phyloP scores from a whole-genome alignment of 2,888 invertebrate species.

The Epistrophe eligans region DNA sequence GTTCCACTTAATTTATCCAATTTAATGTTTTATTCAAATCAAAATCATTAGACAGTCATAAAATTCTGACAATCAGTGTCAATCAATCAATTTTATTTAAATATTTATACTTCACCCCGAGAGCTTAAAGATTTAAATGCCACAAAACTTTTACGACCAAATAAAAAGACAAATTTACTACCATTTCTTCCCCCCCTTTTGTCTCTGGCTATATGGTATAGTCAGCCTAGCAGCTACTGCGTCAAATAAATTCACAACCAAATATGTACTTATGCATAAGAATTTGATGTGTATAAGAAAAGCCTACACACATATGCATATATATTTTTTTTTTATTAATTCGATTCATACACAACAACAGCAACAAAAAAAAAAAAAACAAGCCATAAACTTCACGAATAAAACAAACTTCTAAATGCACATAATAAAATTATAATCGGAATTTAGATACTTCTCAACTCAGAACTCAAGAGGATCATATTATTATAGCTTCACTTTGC shows the following conservation, averaged over 20 bases:
- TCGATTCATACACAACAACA: background rate
- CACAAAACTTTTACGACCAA: conserved; percentile 69
- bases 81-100: conserved; percentile 72
- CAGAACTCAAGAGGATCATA: conserved; percentile 9
- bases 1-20: conserved; percentile 55
- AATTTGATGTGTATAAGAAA: conserved; percentile 22
- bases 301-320: conserved; percentile 11
- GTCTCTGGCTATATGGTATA: background rate
- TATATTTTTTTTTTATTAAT: conserved; percentile 5
- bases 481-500: background rate
- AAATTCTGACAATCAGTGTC: conserved; percentile 73
- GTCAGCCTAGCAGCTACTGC: conserved; percentile 54
- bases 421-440: conserved; percentile 27
- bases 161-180: conserved; percentile 73
- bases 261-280: too few relatives aligned
- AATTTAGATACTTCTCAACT: conserved; percentile 26
- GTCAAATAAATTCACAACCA: conserved; percentile 72
- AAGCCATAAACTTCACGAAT: conserved; percentile 64
- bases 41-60: conserved; percentile 63
- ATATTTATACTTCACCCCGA: conserved; percentile 29
- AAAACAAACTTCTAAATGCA: conserved; percentile 69
- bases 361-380: conserved; percentile 34
- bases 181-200: conserved; percentile 44
- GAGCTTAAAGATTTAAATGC: conserved; percentile 32
- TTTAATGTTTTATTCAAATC: conserved; percentile 61